Conservation (phyloP, 2,113 vertebrate species). For the Rhinopomastus cyanomelas region DNA sequence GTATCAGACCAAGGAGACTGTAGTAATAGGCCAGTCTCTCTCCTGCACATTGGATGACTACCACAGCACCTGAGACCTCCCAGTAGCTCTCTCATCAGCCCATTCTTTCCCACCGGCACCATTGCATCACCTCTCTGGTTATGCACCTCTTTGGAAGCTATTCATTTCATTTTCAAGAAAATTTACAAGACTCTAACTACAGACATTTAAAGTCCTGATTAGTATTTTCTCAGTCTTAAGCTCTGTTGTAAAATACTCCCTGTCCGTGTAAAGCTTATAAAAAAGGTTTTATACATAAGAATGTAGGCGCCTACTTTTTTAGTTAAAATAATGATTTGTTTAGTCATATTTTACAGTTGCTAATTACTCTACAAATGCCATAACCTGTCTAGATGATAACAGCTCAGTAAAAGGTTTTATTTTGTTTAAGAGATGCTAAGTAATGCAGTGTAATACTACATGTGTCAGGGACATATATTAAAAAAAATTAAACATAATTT, state of each 20-base stretch:
- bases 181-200: slow-evolving; percentile 58
- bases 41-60: neutral
- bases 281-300: slow-evolving; percentile 60
- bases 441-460: slow-evolving; percentile 19
- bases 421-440: slow-evolving; percentile 57
- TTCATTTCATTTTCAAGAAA: slow-evolving; percentile 17
- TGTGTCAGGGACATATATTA: slow-evolving; percentile 27
- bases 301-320: slow-evolving; percentile 59
- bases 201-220: slow-evolving; percentile 69
- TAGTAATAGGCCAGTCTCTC: neutral
- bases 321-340: slow-evolving; percentile 59
- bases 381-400: slow-evolving; percentile 51
- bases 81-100: neutral
- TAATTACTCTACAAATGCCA: slow-evolving; percentile 58
- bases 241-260: slow-evolving; percentile 60
- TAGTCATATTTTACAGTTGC: slow-evolving; percentile 43
- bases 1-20: neutral
- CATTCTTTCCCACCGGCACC: neutral
- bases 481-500: neutral
- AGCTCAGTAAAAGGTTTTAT: slow-evolving; percentile 57
- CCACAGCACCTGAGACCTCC: neutral
- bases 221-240: slow-evolving; percentile 65
- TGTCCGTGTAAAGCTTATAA: slow-evolving; percentile 62
- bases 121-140: neutral
- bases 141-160: slow-evolving; percentile 21